phyloP scores from a whole-genome alignment of 2,797 vertebrate species.

The Ispidina lecontei region DNA sequence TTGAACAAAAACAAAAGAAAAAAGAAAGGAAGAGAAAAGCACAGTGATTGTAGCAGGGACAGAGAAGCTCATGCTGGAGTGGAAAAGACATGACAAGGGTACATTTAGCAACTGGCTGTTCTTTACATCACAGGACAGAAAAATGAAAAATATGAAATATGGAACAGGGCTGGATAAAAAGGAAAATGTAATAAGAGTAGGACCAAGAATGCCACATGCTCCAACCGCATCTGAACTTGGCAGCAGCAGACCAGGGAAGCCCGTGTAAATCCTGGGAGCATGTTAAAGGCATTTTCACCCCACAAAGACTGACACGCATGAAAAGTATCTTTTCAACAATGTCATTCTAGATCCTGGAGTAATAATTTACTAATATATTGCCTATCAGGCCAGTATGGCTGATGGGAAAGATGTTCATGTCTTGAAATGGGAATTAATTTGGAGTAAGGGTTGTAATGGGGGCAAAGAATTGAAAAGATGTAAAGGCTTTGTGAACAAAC shows the following conservation, averaged over 20 bases:
- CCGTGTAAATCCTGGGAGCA: constrained; percentile 62
- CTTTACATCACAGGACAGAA: constrained; percentile 50
- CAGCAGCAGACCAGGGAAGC: constrained; percentile 61
- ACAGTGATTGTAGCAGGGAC: neutral
- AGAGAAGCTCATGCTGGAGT: neutral
- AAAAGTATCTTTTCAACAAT: constrained; percentile 56
- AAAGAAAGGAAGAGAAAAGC: neutral
- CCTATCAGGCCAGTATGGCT: neutral
- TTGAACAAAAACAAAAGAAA: neutral
- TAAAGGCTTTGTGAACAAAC: neutral
- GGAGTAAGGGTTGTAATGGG: neutral
- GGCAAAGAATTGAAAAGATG: neutral
- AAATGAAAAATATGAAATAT: constrained; percentile 59
- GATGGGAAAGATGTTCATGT: neutral
- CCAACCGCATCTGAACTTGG: constrained; percentile 57
- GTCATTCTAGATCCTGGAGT: constrained; percentile 40
- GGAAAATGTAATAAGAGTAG: constrained; percentile 49
- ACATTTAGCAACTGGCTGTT: neutral
- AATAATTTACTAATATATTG: constrained; percentile 29
- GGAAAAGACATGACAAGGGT: neutral
- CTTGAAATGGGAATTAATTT: neutral
- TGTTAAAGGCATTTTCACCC: constrained; percentile 67
- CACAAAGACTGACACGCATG: constrained; percentile 20
- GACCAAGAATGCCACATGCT: constrained; percentile 59
- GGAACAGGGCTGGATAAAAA: constrained; percentile 26